Percentiles rank a stretch among this genome's conserved stretches.
These are phyloP conservation scores for Wiebesia pumilae DNA, from an alignment of 1,140 invertebrate species.

Conservation along the genomic window DNA sequence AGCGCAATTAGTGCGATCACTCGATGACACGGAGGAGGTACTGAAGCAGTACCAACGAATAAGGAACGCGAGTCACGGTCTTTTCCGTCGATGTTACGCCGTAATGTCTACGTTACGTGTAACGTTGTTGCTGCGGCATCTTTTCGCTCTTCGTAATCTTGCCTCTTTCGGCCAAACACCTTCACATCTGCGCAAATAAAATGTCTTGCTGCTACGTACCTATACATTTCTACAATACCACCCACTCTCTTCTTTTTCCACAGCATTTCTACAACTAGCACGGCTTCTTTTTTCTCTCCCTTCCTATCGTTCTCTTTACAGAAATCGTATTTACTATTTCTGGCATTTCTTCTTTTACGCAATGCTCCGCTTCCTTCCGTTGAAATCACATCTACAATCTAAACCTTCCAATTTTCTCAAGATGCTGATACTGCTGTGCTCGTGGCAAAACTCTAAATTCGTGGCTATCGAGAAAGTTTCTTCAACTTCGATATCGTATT, in stretches of 20 bases:
- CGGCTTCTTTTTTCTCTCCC: neutral
- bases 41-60: neutral
- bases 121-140: too few relatives aligned
- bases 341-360: neutral
- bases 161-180: neutral
- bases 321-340: neutral
- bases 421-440: neutral
- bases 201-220: neutral
- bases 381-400: neutral
- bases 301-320: neutral
- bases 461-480: neutral
- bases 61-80: neutral
- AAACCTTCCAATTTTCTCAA: neutral
- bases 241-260: neutral
- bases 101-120: too few relatives aligned
- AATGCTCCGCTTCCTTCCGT: neutral
- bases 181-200: neutral
- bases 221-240: neutral
- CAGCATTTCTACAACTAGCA: neutral
- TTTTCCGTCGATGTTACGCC: too few relatives aligned
- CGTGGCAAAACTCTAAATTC: neutral
- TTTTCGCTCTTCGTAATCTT: neutral
- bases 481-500: neutral
- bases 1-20: slow-evolving; percentile 17
- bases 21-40: neutral